A percentile compares a stretch with the other conserved stretches of the same genome.
Conservation (phyloP, 2,888 invertebrate genomes). For the Chrysodeixis includens region DNA sequence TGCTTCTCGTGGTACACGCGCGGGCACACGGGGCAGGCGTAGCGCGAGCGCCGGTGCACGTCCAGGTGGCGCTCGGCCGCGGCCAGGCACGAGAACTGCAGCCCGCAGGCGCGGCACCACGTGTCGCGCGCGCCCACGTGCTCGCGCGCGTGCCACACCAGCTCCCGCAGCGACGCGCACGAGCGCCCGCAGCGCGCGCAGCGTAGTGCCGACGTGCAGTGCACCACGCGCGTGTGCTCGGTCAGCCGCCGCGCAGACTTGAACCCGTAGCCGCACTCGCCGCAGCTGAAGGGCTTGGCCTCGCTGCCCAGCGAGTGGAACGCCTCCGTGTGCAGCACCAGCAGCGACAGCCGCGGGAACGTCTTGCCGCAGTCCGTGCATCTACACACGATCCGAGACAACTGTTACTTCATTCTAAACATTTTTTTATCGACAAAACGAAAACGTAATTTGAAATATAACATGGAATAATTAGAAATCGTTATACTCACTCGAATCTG, state of each 20-base stretch:
- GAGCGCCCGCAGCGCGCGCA: constrained; percentile 80
- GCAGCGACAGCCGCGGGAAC: constrained; percentile 86
- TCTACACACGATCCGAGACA: constrained; percentile 55
- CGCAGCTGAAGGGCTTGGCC: constrained; percentile 75
- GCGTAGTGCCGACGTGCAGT: constrained; percentile 68
- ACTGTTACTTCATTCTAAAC: not conserved
- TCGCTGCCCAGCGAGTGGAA: constrained; percentile 71
- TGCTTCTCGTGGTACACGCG: constrained; percentile 86
- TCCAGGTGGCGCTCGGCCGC: constrained; percentile 76
- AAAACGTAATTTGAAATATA: no score
- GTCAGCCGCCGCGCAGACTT: constrained; percentile 81
- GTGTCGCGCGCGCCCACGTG: constrained; percentile 64
- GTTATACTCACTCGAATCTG: constrained; percentile 76
- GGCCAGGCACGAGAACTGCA: constrained; percentile 70
- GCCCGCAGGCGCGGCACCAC: constrained; percentile 78
- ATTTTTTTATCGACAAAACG: no score
- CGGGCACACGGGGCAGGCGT: constrained; percentile 89
- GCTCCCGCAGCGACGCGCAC: constrained; percentile 72
- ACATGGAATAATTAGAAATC: not conserved
- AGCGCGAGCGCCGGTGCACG: constrained; percentile 72
- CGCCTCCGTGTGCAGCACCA: constrained; percentile 87
- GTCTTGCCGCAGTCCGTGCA: constrained; percentile 87
- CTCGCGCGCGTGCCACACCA: constrained; percentile 71
- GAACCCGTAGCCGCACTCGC: constrained; percentile 72
- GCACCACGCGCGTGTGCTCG: constrained; percentile 83